Base-by-base conservation (phyloP, 2,113 vertebrate species). In the Seriola rivoliana region DNA sequence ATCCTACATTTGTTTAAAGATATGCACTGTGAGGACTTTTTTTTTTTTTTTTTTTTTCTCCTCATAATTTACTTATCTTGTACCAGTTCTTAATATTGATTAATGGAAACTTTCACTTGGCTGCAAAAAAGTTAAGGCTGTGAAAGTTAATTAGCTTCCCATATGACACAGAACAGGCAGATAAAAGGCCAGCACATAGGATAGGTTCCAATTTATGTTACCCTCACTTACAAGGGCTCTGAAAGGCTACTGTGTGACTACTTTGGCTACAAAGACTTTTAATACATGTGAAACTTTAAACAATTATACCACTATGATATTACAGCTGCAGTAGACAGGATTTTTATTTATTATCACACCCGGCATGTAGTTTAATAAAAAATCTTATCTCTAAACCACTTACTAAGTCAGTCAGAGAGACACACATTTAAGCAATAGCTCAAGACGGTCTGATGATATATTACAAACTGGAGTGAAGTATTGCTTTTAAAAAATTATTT, bases 101-200 rank as follows among this genome's bases (percentile, higher is more conserved):
- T 76, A 58, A 59, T 7, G 54, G 52, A 62, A 79, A 63, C 70
- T 66, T 79, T 78, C 80, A 72, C 73, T 75, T 78, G 34, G 73
- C 68, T 59, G 50, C 75, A 73, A 52, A 71, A 75, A 60, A 88
- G 13, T 57, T n/a, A 81, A 76, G 25, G 79, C 67, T 71, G 58
- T 87, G 82, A 88, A 86, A 88, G 88, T 85, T 88, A 93, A 93
- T 94, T 93, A 82, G 88, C 67, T 84, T 82, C 71, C 52, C 50
- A 44, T 65, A 36, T 72, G 87, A 85, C 71, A 78, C 75, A 32
- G 72, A 85, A 64, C 67, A 62, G 82, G 29, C 19, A 57, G 23
- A 85, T 72, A 65, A 92, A 84, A 90, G 86, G 48, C 40, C 80
- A 71, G 55, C 60, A 64, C 62, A 63, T 19, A 59, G 62, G 34